phyloP scores from a whole-genome alignment of 92 coral and sea anemone genomes.

The Parazoanthus atlanticus region DNA sequence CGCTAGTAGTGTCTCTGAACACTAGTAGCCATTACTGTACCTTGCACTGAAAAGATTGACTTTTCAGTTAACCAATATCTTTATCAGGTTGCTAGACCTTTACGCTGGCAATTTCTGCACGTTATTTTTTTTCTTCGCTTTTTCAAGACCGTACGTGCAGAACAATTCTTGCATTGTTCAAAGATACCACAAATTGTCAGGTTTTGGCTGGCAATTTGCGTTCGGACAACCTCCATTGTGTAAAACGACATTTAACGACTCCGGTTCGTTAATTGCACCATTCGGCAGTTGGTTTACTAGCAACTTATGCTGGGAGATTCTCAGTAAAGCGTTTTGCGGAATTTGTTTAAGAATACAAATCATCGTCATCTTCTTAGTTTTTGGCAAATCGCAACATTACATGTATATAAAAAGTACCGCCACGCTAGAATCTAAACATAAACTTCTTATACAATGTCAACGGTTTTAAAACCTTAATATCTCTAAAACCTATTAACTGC shows the following conservation, averaged over 20 bases:
- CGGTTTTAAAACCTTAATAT: neutral
- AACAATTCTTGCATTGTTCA: no score
- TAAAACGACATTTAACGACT: conserved; percentile 4
- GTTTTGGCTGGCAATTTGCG: neutral
- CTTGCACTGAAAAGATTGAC: neutral
- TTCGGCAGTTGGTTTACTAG: neutral
- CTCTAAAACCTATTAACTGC: neutral
- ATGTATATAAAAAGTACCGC: neutral
- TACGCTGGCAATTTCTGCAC: neutral
- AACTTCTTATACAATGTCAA: neutral
- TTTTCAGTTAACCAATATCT: neutral
- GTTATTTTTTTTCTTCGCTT: neutral
- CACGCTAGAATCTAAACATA: neutral
- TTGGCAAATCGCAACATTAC: neutral
- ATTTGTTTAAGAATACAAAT: neutral
- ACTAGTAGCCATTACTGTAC: neutral
- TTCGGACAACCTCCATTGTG: neutral
- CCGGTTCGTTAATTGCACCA: neutral
- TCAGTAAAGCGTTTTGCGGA: neutral
- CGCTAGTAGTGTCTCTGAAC: neutral
- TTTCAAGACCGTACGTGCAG: no score
- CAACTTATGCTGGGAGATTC: neutral
- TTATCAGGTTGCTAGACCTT: neutral
- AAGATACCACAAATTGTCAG: no score
- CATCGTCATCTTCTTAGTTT: neutral